These are phyloP conservation scores for Pemphredon lugubris DNA, from an alignment of 2,888 invertebrate species.

Conservation along the genomic window DNA sequence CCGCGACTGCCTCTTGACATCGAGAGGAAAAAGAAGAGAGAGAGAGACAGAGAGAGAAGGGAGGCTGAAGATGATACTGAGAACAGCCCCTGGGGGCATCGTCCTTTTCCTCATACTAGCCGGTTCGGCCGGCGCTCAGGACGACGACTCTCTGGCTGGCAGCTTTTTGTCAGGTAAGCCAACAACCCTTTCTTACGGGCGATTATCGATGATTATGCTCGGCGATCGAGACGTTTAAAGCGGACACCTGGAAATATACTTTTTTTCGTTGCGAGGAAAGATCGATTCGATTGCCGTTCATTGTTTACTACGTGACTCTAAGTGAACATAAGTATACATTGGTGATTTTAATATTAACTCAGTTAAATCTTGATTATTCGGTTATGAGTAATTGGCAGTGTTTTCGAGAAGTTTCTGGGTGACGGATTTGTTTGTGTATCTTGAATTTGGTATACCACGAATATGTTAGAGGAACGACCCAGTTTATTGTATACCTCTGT, in stretches of 20 bases:
- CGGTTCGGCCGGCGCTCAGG: constrained; percentile 74
- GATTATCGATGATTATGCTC: no score
- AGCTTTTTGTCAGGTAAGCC: constrained; percentile 90
- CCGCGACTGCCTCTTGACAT: constrained; percentile 22
- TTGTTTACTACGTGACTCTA: no score
- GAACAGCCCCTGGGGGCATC: constrained; percentile 60
- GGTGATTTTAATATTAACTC: no score
- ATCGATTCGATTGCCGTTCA: background rate
- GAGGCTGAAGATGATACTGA: constrained; percentile 61
- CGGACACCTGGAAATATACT: no score
- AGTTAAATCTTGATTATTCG: no score
- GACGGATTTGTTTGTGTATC: no score
- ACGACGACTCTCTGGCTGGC: constrained; percentile 90
- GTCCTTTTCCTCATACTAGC: constrained; percentile 64
- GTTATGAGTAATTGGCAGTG: no score
- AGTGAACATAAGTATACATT: no score
- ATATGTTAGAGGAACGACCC: background rate
- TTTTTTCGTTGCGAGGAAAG: no score
- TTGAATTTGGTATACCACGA: no score
- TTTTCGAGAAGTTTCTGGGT: no score
- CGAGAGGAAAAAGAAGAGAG: constrained; percentile 1
- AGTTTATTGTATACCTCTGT: constrained; percentile 1
- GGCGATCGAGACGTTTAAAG: no score
- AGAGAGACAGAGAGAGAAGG: constrained; percentile 34
- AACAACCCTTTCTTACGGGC: background rate